Conservation (phyloP, 2,888 invertebrate genomes). For the Cataglyphis cursor region DNA sequence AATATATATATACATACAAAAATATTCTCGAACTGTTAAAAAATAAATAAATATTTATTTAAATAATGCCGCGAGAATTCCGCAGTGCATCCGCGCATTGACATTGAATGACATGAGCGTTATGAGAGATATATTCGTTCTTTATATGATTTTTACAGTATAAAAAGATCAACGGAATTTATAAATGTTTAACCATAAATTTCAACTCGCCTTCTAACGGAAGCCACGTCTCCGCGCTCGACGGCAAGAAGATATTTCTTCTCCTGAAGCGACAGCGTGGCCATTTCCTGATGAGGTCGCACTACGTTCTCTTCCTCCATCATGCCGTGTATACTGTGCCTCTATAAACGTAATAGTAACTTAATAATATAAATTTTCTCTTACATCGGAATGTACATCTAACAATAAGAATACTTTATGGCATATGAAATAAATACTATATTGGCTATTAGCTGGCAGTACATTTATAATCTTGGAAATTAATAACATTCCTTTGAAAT, state of each 20-base stretch:
- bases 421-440: neutral
- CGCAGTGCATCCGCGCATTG: neutral
- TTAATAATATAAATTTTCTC: constrained; percentile 37
- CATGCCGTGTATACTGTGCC: constrained; percentile 96
- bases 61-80: neutral
- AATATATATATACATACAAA: neutral
- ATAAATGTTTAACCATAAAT: constrained; percentile 25
- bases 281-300: constrained; percentile 96
- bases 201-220: constrained; percentile 91
- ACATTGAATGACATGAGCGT: neutral
- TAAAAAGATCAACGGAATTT: neutral
- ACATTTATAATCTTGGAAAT: neutral
- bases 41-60: neutral
- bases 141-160: neutral
- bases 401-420: neutral
- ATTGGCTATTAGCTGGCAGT: neutral
- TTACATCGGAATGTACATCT: constrained; percentile 28
- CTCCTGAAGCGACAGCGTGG: constrained; percentile 94
- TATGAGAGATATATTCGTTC: neutral
- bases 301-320: constrained; percentile 96
- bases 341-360: constrained; percentile 87
- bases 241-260: constrained; percentile 98
- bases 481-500: constrained; percentile 13
- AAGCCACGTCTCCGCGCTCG: constrained; percentile 98
- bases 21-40: constrained; percentile 3